These are phyloP conservation scores for Poeciliopsis prolifica DNA, from an alignment of 2,113 vertebrate genomes.

Conservation along the genomic window DNA sequence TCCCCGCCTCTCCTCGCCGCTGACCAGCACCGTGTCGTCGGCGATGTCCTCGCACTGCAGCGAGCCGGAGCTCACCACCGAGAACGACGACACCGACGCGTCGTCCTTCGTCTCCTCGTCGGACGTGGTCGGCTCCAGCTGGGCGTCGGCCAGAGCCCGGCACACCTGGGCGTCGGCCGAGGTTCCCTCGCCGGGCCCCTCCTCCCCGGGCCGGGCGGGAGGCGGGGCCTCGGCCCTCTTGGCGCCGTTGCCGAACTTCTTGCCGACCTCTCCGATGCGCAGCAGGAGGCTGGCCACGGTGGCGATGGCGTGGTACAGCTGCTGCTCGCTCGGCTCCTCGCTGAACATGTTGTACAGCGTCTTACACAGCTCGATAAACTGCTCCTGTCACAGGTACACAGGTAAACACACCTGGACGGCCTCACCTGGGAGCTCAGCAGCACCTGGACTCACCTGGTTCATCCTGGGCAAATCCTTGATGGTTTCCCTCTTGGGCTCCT, in stretches of 20 bases:
- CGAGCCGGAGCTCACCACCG: conserved; percentile 89
- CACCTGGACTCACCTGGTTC: conserved; percentile 87
- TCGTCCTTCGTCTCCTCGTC: conserved; percentile 92
- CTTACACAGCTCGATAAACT: conserved; percentile 98
- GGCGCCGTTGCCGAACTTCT: conserved; percentile 85
- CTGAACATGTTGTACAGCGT: conserved; percentile 99
- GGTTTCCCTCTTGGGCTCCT: conserved; percentile 89
- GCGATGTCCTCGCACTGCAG: conserved; percentile 91
- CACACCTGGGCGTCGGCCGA: conserved; percentile 60
- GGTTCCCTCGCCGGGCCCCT: conserved; percentile 27
- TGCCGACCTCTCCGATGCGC: conserved; percentile 94
- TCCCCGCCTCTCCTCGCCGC: conserved; percentile 76
- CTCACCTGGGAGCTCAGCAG: neutral
- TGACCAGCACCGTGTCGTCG: conserved; percentile 88
- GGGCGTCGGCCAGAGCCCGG: conserved; percentile 69
- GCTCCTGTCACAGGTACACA: conserved; percentile 81
- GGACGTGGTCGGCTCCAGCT: conserved; percentile 72
- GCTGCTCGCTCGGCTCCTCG: conserved; percentile 89
- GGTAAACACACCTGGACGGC: neutral
- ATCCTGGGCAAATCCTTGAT: conserved; percentile 96
- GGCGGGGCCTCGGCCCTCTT: conserved; percentile 63
- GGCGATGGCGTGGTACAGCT: conserved; percentile 95
- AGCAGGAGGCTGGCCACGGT: conserved; percentile 95
- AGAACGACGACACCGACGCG: conserved; percentile 93
- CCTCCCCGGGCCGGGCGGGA: neutral